Conservation (phyloP, 2,113 vertebrate genomes). For the Ovibos moschatus region DNA sequence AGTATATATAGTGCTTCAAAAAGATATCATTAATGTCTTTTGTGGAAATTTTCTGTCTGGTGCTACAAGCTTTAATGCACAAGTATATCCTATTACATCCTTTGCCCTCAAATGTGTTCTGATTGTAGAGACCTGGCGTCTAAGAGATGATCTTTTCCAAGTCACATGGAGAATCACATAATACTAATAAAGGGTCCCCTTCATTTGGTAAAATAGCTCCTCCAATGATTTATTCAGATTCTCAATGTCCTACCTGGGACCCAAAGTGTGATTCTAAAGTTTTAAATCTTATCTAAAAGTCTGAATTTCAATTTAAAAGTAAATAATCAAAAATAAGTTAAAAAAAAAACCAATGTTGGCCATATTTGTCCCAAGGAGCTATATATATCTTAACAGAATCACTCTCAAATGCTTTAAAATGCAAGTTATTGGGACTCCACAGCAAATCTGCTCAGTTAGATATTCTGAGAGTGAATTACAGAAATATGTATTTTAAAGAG, state of each 20-base stretch:
- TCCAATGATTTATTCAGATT: constrained; percentile 1
- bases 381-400: not conserved
- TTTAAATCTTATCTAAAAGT: not conserved
- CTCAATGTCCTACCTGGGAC: not conserved
- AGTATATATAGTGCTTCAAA: not conserved
- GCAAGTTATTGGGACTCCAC: not conserved
- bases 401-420: not conserved
- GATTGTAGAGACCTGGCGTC: not conserved
- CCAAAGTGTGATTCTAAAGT: not conserved
- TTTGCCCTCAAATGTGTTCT: not conserved
- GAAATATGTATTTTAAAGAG: not conserved
- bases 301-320: not conserved
- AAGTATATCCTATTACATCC: not conserved
- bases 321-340: constrained; percentile 19
- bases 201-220: not conserved
- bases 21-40: not conserved
- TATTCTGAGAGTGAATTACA: not conserved
- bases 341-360: not conserved
- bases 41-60: not conserved
- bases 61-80: not conserved
- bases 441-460: not conserved
- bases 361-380: not conserved
- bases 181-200: not conserved
- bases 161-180: not conserved
- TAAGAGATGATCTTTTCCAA: not conserved